These are phyloP conservation scores for Hetaerina titia DNA, from an alignment of 2,888 invertebrate genomes.

Conservation along the genomic window DNA sequence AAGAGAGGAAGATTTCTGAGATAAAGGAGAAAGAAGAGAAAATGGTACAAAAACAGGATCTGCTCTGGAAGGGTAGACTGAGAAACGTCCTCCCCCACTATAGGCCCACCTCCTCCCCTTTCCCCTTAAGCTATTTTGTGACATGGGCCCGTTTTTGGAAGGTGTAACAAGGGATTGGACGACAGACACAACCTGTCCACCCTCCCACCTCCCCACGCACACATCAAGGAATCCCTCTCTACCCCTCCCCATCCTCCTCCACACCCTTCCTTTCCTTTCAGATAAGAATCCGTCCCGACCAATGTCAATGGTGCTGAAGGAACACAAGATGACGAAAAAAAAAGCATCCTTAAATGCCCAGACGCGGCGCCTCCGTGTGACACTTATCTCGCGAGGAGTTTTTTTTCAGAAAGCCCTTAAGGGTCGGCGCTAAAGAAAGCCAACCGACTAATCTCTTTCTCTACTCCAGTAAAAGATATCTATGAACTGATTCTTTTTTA, in stretches of 20 bases:
- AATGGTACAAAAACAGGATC: conserved; percentile 29
- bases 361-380: conserved; percentile 64
- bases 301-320: conserved; percentile 63
- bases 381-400: conserved; percentile 49
- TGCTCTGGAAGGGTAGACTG: neutral
- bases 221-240: conserved; percentile 22
- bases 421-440: conserved; percentile 50
- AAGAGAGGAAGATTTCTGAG: conserved; percentile 46
- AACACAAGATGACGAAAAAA: conserved; percentile 47
- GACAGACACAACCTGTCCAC: conserved; percentile 61
- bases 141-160: conserved; percentile 62
- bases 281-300: conserved; percentile 64
- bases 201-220: neutral
- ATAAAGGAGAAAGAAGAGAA: conserved; percentile 27
- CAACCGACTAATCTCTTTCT: conserved; percentile 57
- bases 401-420: conserved; percentile 14
- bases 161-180: conserved; percentile 66
- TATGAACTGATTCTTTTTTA: conserved; percentile 56
- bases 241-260: conserved; percentile 4
- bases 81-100: neutral
- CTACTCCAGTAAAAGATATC: conserved; percentile 57
- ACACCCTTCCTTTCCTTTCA: neutral
- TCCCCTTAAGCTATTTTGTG: conserved; percentile 27
- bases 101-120: neutral
- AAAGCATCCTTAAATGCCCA: conserved; percentile 48